These are phyloP conservation scores for Caerostris darwini DNA, from an alignment of 1,140 invertebrate species.

Conservation along the genomic window DNA sequence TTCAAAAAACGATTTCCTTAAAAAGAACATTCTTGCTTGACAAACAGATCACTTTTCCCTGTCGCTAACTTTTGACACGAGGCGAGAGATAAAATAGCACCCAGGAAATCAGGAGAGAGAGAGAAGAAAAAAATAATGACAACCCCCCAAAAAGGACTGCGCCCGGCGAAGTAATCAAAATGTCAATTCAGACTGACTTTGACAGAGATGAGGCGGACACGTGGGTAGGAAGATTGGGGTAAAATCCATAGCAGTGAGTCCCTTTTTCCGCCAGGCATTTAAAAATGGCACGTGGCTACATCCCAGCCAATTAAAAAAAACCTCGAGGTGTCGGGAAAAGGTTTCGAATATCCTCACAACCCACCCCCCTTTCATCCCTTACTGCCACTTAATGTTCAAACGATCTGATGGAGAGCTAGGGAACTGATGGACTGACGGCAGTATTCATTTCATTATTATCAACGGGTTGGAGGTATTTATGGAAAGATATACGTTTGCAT, in stretches of 20 bases:
- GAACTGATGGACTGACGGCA: conserved; percentile 2
- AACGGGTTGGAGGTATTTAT: conserved; percentile 1
- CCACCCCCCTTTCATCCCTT: conserved; percentile 14
- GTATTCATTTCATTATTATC: conserved; percentile 67
- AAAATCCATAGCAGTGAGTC: background rate
- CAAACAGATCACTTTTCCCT: background rate
- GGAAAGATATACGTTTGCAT: conserved; percentile 49
- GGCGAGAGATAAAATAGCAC: background rate
- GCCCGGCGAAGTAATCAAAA: conserved; percentile 55
- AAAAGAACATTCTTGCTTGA: conserved; percentile 10
- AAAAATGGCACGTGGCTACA: conserved; percentile 56
- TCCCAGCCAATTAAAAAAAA: conserved; percentile 48
- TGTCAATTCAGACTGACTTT: conserved; percentile 62
- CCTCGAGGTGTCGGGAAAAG: background rate
- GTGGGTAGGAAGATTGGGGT: background rate
- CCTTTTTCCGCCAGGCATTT: conserved; percentile 15
- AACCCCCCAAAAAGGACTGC: background rate
- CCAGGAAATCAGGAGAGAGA: background rate
- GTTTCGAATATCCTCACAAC: conserved; percentile 21
- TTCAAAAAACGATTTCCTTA: background rate
- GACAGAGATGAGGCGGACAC: background rate
- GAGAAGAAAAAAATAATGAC: background rate
- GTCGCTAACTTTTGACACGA: conserved; percentile 7
- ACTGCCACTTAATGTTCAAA: conserved; percentile 41
- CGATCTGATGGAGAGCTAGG: background rate